Base-by-base conservation (phyloP, 2,888 invertebrate species). In the Matsumyia berberina region DNA sequence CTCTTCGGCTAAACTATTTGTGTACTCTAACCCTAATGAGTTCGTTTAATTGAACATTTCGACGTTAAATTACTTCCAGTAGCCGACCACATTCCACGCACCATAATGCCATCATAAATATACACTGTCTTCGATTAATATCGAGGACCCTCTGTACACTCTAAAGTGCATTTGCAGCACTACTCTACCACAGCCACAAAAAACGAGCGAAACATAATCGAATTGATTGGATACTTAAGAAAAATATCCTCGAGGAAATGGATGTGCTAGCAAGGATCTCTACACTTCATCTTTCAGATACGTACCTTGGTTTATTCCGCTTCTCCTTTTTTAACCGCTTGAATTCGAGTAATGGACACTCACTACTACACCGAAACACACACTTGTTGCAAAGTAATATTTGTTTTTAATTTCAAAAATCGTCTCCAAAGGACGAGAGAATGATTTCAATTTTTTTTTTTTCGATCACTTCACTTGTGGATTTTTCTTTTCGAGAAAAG, bases 341-440 rank as follows among this genome's bases (percentile, higher is more conserved):
- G 24, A 83, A 78, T 33, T 62, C 55, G 39, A 73, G 64, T 55
- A 55, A 51, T 60, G 64, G 58, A 49, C 66, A 78, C 69, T 66
- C 12, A 29, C 39, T 15, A 19, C 12, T 37, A 33, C 9, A 60
- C 58, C 31, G 62, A 55, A 33, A 49, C 51, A 66, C 51, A 66
- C 80, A 76, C 76, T 85, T 83, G 83, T 80, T 85, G 85, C 85
- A 85, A 74, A 53, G 55, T 29, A 72, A 72, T 78, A 78, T 78
- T 83, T 46, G 29, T 60, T 78, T 83, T 78, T 42, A 78, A 78
- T 73, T 64, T 35, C 9, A 57, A 62, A 69, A 74, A 12, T 64
- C n/a, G 9, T 57, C 37, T 42, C 31, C 46, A 42, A 58, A 35
- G 62, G 69, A 74, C 33, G 15, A 49, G 7, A 5, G n/a, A 19